Conservation (phyloP, 1,140 invertebrate genomes). For the Wasmannia auropunctata region DNA sequence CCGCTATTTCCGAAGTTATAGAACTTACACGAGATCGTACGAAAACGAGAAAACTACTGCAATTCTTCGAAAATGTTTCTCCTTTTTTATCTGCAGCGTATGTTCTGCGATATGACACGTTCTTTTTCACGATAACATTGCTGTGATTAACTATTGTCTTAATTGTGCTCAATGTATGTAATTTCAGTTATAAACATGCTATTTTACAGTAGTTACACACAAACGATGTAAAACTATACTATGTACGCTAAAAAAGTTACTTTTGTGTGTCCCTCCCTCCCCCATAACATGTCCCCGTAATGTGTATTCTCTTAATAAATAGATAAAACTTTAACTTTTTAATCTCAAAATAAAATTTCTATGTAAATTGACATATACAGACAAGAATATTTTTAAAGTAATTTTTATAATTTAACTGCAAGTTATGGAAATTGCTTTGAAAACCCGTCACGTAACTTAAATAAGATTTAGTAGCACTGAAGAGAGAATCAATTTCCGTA, state of each 20-base stretch:
- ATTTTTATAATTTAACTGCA: neutral
- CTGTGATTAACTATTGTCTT: neutral
- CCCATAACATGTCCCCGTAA: too few species aligned
- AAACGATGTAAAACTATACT: neutral
- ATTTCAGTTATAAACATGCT: neutral
- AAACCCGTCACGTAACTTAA: neutral
- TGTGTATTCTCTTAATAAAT: too few species aligned
- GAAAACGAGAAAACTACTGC: conserved; percentile 34
- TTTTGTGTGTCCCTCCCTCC: too few species aligned
- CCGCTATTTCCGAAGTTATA: neutral
- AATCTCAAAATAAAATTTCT: neutral
- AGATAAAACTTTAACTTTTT: too few species aligned
- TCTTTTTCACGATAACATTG: neutral
- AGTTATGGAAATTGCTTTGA: too few species aligned
- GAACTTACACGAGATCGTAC: neutral
- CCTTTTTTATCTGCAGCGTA: conserved; percentile 20
- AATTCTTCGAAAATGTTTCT: conserved; percentile 47
- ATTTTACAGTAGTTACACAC: neutral
- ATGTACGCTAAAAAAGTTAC: neutral
- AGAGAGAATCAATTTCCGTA: neutral
- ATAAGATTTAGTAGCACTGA: neutral
- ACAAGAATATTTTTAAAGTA: neutral
- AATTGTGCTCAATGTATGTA: neutral
- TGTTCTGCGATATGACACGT: conserved; percentile 27
- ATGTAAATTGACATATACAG: neutral